Conservation (phyloP, 1,140 invertebrate species). For the Ruditapes philippinarum region DNA sequence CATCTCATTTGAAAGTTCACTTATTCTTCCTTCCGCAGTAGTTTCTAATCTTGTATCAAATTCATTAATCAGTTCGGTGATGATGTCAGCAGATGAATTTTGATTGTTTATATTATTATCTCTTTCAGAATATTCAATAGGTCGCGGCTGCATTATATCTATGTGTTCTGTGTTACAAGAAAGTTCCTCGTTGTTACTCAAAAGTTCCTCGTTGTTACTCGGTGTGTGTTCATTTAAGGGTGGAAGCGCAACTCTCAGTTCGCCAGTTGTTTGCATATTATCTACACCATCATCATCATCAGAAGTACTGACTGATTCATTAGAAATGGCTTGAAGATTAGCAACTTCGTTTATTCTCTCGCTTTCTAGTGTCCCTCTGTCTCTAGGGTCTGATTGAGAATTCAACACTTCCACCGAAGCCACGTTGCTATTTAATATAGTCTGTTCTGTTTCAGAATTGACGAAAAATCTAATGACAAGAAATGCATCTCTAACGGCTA, state of each 20-base stretch:
- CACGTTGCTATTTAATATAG: conserved; percentile 26
- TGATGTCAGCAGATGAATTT: background rate
- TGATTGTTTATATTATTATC: too few species aligned
- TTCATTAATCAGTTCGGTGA: background rate
- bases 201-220: too few species aligned
- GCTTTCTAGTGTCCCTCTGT: background rate
- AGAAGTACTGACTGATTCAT: background rate
- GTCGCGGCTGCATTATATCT: too few species aligned
- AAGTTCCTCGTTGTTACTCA: too few species aligned
- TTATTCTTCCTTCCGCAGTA: background rate
- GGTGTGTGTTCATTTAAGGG: background rate
- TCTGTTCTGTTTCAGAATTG: conserved; percentile 50
- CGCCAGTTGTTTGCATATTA: background rate
- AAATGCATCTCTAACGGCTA: conserved; percentile 16
- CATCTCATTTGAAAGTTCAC: background rate
- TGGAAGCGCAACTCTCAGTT: background rate
- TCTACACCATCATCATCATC: background rate
- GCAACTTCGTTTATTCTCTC: conserved; percentile 38
- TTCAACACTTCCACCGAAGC: conserved; percentile 51
- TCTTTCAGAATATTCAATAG: too few species aligned
- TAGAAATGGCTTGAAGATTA: background rate
- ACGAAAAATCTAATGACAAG: conserved; percentile 59
- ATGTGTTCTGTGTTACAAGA: too few species aligned
- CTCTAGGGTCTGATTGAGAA: background rate
- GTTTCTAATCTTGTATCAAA: background rate